Evolutionary conservation across 2,888 invertebrate genomes (phyloP).

Genomic region (Acleris cristana): DNA sequence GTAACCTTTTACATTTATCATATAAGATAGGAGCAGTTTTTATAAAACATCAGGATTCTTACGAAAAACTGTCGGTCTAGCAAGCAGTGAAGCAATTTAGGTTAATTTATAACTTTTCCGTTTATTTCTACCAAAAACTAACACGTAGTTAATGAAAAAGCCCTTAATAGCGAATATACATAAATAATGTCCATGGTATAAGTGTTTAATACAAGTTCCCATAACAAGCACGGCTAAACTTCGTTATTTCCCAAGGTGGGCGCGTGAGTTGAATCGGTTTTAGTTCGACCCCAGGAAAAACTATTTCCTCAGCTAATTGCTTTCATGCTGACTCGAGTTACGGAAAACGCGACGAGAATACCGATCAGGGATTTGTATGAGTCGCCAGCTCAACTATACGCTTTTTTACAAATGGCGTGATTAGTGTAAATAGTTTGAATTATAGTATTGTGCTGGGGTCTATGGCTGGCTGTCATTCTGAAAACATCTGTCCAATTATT

Average conservation of each 20-base stretch:
- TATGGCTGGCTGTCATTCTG: too few species aligned
- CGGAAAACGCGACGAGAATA: conserved; percentile 39
- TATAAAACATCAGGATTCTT: too few species aligned
- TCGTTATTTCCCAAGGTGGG: conserved; percentile 44
- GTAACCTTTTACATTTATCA: too few species aligned
- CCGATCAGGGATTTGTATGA: conserved; percentile 33
- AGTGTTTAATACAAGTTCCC: conserved; percentile 42
- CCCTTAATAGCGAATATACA: not conserved
- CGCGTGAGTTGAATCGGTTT: conserved; percentile 50
- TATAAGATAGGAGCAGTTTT: too few species aligned
- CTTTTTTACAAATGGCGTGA: conserved; percentile 11
- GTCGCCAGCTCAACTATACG: conserved; percentile 6
- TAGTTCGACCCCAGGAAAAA: conserved; percentile 48
- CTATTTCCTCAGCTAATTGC: conserved; percentile 55
- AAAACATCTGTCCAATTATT: too few species aligned
- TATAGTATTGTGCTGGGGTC: too few species aligned
- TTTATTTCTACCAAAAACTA: too few species aligned
- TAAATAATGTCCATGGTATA: conserved; percentile 35
- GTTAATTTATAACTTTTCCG: too few species aligned
- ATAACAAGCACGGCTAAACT: conserved; percentile 46
- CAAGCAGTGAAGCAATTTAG: too few species aligned
- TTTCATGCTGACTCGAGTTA: conserved; percentile 44
- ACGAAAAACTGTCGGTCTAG: too few species aligned
- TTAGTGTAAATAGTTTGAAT: not conserved
- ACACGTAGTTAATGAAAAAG: too few species aligned